Base-by-base conservation (phyloP, 2,113 vertebrate species). In the Colius striatus region DNA sequence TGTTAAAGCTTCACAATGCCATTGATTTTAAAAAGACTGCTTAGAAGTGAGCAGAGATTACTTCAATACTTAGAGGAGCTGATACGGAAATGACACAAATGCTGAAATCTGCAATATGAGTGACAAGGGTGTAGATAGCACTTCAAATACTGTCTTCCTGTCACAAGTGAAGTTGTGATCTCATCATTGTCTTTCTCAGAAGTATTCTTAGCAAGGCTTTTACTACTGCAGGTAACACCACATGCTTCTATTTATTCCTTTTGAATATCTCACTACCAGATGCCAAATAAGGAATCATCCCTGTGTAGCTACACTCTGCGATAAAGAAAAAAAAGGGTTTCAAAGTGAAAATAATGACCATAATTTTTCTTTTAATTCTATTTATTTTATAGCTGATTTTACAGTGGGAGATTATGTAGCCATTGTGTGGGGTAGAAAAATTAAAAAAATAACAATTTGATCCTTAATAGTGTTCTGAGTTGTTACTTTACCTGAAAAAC, bases 401-500 rank as follows among this genome's bases (percentile, higher is more conserved):
- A 34, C 2, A 87, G 30, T 36, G 13, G 10, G 13, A 75, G 30
- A 92, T 63, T 16, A 57, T 11, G 16, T 51, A 75, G 48, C 7
- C 5, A 51, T 48, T 67, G 26, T 62, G 23, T 23, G 72, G 51
- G 15, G 25, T 25, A 82, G 62, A 95, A 75, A 61, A 65, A 60
- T 14, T 29, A 57, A 16, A 76, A 86, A 92, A 72, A 23, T 36
- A 81, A 55, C 27, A 73, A 23, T n/a, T n/a, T n/a, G n/a, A 67
- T 65, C 72, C 21, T 63, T 75, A 53, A 47, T 65, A 68, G 16
- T 43, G 8, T 72, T 65, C 15, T 26, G 41, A 72, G 30, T 70
- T 67, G 67, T 70, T 84, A 55, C 34, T 84, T 84, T 82, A 81
- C 50, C n/a, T 91, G 70, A 51, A 94, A 94, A 94, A n/a, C 11